Percentiles rank a stretch among this genome's conserved stretches.
These are phyloP conservation scores for Trichoplusia ni DNA, from an alignment of 1,140 invertebrate species.

Conservation along the genomic window DNA sequence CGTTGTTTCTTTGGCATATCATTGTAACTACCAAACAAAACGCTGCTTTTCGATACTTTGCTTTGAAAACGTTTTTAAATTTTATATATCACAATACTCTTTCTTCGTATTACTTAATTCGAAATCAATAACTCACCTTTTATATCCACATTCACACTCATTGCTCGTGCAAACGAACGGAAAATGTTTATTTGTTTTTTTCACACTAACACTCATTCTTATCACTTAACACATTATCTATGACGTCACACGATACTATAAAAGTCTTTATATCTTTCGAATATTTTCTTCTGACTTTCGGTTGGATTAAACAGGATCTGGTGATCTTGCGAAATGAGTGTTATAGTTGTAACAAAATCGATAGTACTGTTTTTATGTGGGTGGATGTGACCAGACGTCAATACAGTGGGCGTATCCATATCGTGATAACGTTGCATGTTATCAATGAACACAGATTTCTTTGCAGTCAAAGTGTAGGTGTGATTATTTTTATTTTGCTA, in stretches of 20 bases:
- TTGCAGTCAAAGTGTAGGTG: background rate
- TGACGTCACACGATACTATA: background rate
- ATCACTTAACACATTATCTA: background rate
- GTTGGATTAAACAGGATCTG: no score
- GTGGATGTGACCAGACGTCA: conserved; percentile 16
- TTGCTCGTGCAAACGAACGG: conserved; percentile 34
- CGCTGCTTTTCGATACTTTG: no score
- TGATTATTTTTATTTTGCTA: background rate
- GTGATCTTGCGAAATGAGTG: background rate
- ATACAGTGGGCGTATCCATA: conserved; percentile 13
- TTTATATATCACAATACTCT: no score
- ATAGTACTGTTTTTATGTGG: conserved; percentile 4
- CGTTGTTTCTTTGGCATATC: no score
- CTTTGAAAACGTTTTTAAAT: conserved; percentile 33
- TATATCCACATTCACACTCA: conserved; percentile 46
- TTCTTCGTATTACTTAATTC: background rate
- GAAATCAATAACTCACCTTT: conserved; percentile 37
- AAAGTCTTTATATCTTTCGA: no score
- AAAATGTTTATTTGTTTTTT: conserved; percentile 7
- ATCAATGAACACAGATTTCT: background rate
- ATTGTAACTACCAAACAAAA: no score
- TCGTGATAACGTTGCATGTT: conserved; percentile 5
- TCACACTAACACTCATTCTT: conserved; percentile 18
- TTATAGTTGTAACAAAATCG: conserved; percentile 9
- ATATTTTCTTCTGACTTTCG: no score